Percentiles rank a stretch among this genome's conserved stretches.
Conservation (phyloP, 2,797 vertebrate species). For the Tapera naevia region DNA sequence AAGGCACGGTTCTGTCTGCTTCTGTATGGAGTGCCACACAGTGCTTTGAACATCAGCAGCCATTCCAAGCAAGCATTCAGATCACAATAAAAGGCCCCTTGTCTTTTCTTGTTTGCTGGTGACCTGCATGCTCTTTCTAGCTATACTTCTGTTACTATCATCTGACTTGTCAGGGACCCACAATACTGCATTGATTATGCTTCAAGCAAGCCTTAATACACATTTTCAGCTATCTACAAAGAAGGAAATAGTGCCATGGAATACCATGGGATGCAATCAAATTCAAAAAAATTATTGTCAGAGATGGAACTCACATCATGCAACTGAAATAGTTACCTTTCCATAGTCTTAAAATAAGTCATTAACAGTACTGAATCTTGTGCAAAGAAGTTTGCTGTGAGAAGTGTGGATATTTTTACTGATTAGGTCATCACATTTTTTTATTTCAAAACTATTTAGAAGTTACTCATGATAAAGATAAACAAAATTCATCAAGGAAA, state of each 20-base stretch:
- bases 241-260: not conserved
- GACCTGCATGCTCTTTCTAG: constrained; percentile 36
- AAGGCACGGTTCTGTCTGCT: not conserved
- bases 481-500: not conserved
- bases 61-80: constrained; percentile 7
- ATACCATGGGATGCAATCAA: not conserved
- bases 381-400: not conserved
- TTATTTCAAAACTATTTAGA: not conserved
- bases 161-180: constrained; percentile 48
- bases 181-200: constrained; percentile 20
- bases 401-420: not conserved
- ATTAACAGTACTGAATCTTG: not conserved
- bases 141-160: constrained; percentile 40
- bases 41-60: constrained; percentile 29
- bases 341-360: not conserved
- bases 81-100: not conserved
- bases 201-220: not conserved
- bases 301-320: not conserved
- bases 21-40: constrained; percentile 16
- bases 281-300: not conserved
- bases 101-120: constrained; percentile 17
- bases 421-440: not conserved
- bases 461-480: not conserved
- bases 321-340: not conserved
- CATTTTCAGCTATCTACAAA: not conserved